phyloP scores from a whole-genome alignment of 2,888 invertebrate species.

The Cheilosia soror region DNA sequence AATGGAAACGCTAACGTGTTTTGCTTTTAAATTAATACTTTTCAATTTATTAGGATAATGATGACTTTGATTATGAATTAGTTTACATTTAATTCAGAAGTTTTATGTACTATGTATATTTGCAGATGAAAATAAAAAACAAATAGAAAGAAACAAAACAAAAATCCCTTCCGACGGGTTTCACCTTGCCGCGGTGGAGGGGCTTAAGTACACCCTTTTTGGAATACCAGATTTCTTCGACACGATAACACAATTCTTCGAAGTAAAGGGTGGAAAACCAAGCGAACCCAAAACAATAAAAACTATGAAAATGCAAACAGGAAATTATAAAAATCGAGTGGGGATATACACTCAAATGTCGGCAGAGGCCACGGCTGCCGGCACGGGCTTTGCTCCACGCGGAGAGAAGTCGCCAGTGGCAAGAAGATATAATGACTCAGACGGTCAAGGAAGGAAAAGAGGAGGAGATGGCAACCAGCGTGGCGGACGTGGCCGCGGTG shows the following conservation, averaged over 20 bases:
- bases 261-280: constrained; percentile 40
- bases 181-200: constrained; percentile 60
- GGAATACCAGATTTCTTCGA: neutral
- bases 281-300: constrained; percentile 54
- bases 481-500: neutral
- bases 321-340: constrained; percentile 50
- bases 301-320: constrained; percentile 50
- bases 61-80: neutral
- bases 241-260: neutral
- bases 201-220: constrained; percentile 53
- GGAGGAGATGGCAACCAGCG: neutral
- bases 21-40: no score
- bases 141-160: constrained; percentile 8
- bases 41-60: neutral
- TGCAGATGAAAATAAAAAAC: constrained; percentile 8
- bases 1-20: no score
- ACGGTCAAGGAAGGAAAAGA: neutral
- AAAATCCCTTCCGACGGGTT: constrained; percentile 38
- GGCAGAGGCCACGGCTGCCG: constrained; percentile 64
- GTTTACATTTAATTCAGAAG: neutral
- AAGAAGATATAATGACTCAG: neutral
- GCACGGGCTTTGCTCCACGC: constrained; percentile 61
- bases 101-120: neutral
- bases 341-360: constrained; percentile 69
- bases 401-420: constrained; percentile 66